Conservation (phyloP, 2,113 vertebrate genomes). For the Cynoglossus semilaevis region DNA sequence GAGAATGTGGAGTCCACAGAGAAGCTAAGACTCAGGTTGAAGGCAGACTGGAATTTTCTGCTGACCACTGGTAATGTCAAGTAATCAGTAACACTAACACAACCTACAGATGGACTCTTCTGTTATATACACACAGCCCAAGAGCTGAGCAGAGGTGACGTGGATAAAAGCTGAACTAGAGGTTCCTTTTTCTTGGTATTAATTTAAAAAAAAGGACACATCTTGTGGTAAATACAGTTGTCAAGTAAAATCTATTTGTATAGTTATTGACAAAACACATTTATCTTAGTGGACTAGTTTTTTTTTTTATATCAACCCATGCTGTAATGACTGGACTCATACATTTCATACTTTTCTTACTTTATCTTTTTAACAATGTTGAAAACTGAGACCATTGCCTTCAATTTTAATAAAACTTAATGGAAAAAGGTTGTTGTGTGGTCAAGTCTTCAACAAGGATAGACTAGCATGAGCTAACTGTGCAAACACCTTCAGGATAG, state of each 20-base stretch:
- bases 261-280: background rate
- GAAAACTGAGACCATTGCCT: too few relatives aligned
- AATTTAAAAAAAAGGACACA: too few relatives aligned
- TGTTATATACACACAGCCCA: constrained; percentile 25
- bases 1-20: constrained; percentile 63
- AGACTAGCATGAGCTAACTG: too few relatives aligned
- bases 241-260: too few relatives aligned
- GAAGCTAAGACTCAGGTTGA: constrained; percentile 57
- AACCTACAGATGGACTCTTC: background rate
- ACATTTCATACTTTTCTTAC: too few relatives aligned
- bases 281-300: background rate
- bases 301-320: too few relatives aligned
- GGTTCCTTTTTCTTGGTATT: background rate
- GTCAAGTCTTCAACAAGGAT: too few relatives aligned
- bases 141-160: constrained; percentile 31
- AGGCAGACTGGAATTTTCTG: constrained; percentile 68
- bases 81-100: constrained; percentile 1
- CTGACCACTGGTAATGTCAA: constrained; percentile 53
- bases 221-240: background rate
- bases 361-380: too few relatives aligned
- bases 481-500: too few relatives aligned
- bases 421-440: too few relatives aligned
- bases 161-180: constrained; percentile 11
- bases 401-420: too few relatives aligned
- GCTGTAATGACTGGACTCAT: too few relatives aligned